Base-by-base conservation (phyloP, 2,888 invertebrate species). In the Unio pictorum region DNA sequence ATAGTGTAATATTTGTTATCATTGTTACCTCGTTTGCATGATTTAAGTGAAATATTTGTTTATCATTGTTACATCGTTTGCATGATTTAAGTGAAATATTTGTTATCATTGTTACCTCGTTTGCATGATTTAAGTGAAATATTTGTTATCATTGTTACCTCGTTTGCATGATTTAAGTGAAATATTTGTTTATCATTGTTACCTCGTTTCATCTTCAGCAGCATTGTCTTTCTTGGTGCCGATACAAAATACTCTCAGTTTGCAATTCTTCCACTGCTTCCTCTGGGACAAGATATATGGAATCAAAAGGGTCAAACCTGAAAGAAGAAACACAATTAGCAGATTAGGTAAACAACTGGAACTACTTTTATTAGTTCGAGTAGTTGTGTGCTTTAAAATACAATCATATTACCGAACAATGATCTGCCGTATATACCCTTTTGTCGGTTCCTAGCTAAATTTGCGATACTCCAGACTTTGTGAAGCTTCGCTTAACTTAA, bases 181-280 rank as follows among this genome's bases (percentile, higher is more conserved):
- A 8, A 45, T 45, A 45, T 45, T 11, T 11, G 8, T 45, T 45
- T 11, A 45, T 45, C 45, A 45, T 11, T 45, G 45, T 91, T 84
- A 94, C 95, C 94, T 95, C 80, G 96, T 92, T 87, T 97, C 96
- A 85, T 98, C 97, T 69, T 95, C 93, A 88, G 97, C 96, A 70
- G 97, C 90, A 87, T 97, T 96, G 0, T 96, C 94, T 81, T 96
- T 93, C 90, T 96, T 96, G 87, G 97, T 97, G 4, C 87, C 88
- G 15, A 87, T 84, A 73, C 90, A 88, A 78, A 92, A 91, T 26
- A 91, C 90, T 26, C 91, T 82, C 54, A 91, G 81, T 73, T 89
- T 90, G 78, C 91, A 91, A 66, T 88, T 85, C 71, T 86, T 83
- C 95, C 96, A 96, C 83, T 94, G 94, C 73, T 94, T 93, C 57